phyloP scores from a whole-genome alignment of 2,113 vertebrate species.

The Dendrocopos noguchii region DNA sequence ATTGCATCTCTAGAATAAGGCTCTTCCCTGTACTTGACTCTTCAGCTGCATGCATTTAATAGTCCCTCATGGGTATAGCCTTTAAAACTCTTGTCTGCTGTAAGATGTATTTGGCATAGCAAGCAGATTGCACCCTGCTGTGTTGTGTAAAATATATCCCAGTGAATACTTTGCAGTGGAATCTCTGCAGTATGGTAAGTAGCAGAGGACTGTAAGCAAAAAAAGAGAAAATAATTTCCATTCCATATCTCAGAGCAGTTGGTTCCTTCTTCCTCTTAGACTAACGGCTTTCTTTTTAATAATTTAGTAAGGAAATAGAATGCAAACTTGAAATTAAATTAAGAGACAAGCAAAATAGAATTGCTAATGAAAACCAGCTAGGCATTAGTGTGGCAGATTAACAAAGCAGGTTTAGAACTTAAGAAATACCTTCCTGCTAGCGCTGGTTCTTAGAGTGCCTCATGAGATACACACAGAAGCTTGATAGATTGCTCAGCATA shows the following conservation, averaged over 20 bases:
- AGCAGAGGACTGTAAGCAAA: not conserved
- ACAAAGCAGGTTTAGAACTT: not conserved
- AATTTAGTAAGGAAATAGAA: not conserved
- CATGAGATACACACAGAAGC: not conserved
- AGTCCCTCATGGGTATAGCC: not conserved
- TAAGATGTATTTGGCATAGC: not conserved
- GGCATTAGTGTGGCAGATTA: not conserved
- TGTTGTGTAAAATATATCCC: not conserved
- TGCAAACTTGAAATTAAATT: not conserved
- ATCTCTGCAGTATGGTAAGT: not conserved
- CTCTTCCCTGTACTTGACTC: not conserved
- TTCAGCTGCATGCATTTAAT: not conserved
- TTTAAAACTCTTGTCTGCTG: not conserved
- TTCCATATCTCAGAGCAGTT: not conserved
- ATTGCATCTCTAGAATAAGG: not conserved
- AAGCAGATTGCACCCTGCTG: not conserved
- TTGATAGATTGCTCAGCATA: not conserved
- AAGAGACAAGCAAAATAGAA: not conserved
- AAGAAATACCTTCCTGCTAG: not conserved
- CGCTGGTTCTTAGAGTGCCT: not conserved
- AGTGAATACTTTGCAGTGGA: not conserved
- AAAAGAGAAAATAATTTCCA: not conserved
- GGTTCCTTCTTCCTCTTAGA: not conserved
- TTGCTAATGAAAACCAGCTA: not conserved
- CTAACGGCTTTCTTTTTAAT: not conserved